Percentiles rank a stretch among this genome's conserved stretches.
These are phyloP conservation scores for Drosophila heteroneura DNA, from an alignment of 2,888 invertebrate species.

Conservation along the genomic window DNA sequence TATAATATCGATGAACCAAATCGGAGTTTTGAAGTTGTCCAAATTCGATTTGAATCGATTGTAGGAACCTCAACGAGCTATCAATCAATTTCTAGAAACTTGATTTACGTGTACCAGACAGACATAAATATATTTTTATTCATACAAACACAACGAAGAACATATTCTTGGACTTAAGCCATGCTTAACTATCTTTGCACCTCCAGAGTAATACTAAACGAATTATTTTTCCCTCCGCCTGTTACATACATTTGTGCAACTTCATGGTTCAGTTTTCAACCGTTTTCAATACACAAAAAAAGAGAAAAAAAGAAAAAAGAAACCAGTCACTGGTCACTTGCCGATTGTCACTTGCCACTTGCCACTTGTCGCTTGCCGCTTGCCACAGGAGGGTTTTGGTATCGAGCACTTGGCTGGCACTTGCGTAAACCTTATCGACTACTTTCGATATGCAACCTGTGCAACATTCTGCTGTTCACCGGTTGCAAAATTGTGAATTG, in stretches of 20 bases:
- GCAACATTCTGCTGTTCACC: constrained; percentile 23
- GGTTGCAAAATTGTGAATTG: constrained; percentile 23
- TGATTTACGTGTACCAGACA: too few species aligned
- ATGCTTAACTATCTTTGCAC: neutral
- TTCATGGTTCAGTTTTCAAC: neutral
- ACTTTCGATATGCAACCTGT: constrained; percentile 35
- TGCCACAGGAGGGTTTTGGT: constrained; percentile 39
- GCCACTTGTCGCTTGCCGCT: constrained; percentile 7
- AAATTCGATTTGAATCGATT: neutral
- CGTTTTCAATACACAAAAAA: neutral
- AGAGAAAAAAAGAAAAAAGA: constrained; percentile 19
- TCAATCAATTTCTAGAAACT: neutral
- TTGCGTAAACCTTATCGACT: constrained; percentile 56
- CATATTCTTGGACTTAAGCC: neutral
- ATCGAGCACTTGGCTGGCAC: constrained; percentile 24
- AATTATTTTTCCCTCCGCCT: neutral
- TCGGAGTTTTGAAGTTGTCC: neutral
- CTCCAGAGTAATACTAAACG: neutral
- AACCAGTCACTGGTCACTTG: constrained; percentile 41
- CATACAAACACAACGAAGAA: neutral
- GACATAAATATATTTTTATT: neutral
- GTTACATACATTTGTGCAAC: neutral
- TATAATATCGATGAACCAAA: neutral
- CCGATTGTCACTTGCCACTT: constrained; percentile 19
- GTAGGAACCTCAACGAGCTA: neutral